These are phyloP conservation scores for Antitype chi DNA, from an alignment of 2,888 invertebrate genomes.

Conservation along the genomic window DNA sequence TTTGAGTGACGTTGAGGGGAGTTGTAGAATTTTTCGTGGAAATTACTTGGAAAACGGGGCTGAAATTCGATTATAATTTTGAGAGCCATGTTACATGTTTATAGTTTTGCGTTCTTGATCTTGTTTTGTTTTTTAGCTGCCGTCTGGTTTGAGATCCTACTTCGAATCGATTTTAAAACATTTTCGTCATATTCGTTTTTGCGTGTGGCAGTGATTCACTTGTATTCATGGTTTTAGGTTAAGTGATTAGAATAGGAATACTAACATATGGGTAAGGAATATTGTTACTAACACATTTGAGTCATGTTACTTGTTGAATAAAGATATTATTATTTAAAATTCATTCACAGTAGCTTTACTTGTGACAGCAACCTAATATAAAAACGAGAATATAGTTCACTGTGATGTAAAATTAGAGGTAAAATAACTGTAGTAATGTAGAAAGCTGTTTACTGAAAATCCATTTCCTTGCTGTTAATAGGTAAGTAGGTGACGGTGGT, in stretches of 20 bases:
- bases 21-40: slow-evolving; percentile 20
- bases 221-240: no score
- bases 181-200: no score
- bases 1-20: slow-evolving; percentile 29
- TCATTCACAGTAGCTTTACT: no score
- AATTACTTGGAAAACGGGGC: background rate
- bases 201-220: no score
- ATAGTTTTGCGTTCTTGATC: background rate
- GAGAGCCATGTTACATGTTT: background rate
- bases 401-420: background rate
- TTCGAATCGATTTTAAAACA: background rate
- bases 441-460: background rate
- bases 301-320: no score
- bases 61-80: background rate
- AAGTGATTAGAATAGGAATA: no score
- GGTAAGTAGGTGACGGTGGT: background rate
- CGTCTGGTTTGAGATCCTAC: background rate
- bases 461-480: slow-evolving; percentile 7
- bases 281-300: no score
- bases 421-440: background rate
- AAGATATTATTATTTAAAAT: no score
- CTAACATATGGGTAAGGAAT: no score
- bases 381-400: no score
- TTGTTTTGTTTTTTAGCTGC: background rate
- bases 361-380: no score